These are phyloP conservation scores for Astur gentilis DNA, from an alignment of 2,113 vertebrate species.

Conservation along the genomic window DNA sequence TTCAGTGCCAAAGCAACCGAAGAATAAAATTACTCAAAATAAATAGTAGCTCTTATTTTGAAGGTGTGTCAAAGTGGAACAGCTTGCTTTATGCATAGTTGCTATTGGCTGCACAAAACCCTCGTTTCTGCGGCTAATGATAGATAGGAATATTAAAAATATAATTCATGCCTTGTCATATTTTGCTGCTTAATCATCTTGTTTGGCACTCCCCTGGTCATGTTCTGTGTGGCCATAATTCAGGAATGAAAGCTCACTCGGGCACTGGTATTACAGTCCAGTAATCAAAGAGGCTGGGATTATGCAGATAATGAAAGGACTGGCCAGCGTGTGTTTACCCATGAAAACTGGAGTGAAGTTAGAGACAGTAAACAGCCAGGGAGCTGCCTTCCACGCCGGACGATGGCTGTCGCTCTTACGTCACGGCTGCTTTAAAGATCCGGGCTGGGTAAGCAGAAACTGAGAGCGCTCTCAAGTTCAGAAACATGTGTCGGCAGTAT, in stretches of 20 bases:
- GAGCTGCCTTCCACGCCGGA: neutral
- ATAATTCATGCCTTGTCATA: constrained; percentile 12
- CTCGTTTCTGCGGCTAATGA: neutral
- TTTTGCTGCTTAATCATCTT: constrained; percentile 42
- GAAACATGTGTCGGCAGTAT: neutral
- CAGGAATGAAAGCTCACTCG: neutral
- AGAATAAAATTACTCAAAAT: neutral
- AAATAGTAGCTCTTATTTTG: constrained; percentile 31
- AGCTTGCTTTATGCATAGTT: neutral
- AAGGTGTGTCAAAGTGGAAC: neutral
- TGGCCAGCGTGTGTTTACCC: neutral
- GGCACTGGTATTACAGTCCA: neutral
- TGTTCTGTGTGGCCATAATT: constrained; percentile 4
- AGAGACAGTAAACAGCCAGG: neutral
- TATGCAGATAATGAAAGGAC: neutral
- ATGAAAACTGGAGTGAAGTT: neutral
- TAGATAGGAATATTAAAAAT: constrained; percentile 21
- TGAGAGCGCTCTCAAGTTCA: neutral
- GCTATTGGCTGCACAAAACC: neutral
- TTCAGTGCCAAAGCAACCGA: neutral
- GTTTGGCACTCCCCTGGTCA: neutral
- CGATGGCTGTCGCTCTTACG: neutral
- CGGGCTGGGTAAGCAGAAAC: neutral
- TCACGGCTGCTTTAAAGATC: neutral
- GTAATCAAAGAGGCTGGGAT: neutral